Evolutionary conservation across 2,797 vertebrate genomes (phyloP).

Genomic region (Gymnoscopelus braueri): DNA sequence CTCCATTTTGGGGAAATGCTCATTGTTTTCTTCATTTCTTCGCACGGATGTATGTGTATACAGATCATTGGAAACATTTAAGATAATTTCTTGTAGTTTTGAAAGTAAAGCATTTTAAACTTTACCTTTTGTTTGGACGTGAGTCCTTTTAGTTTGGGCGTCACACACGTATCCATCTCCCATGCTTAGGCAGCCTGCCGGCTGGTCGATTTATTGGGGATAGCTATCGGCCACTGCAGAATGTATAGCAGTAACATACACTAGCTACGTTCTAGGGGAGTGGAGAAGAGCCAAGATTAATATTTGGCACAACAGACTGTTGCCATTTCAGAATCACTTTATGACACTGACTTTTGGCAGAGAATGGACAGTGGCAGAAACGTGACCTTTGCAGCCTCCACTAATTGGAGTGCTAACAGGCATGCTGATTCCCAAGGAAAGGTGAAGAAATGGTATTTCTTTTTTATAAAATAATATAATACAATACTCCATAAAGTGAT

Average conservation of each 20-base stretch:
- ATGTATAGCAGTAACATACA: not conserved
- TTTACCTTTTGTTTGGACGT: no score
- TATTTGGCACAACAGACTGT: slow-evolving; percentile 32
- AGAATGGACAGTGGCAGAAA: slow-evolving; percentile 17
- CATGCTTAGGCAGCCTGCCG: no score
- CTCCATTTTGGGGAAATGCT: no score
- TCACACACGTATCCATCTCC: no score
- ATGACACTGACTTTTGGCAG: slow-evolving; percentile 26
- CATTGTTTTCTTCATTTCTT: no score
- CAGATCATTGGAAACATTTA: no score
- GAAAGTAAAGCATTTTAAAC: no score
- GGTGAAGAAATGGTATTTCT: not conserved
- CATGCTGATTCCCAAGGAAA: slow-evolving; percentile 13
- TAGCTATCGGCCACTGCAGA: slow-evolving; percentile 1
- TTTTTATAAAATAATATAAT: not conserved
- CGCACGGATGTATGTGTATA: no score
- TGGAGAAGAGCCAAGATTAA: not conserved
- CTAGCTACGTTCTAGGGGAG: no score
- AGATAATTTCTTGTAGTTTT: no score
- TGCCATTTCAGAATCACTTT: slow-evolving; percentile 22
- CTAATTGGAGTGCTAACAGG: slow-evolving; percentile 30
- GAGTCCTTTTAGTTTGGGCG: no score
- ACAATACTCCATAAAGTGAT: slow-evolving; percentile 19
- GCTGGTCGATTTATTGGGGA: no score
- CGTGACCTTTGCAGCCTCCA: slow-evolving; percentile 28